phyloP scores from a whole-genome alignment of 2,888 invertebrate genomes.

The Sympetrum striolatum region DNA sequence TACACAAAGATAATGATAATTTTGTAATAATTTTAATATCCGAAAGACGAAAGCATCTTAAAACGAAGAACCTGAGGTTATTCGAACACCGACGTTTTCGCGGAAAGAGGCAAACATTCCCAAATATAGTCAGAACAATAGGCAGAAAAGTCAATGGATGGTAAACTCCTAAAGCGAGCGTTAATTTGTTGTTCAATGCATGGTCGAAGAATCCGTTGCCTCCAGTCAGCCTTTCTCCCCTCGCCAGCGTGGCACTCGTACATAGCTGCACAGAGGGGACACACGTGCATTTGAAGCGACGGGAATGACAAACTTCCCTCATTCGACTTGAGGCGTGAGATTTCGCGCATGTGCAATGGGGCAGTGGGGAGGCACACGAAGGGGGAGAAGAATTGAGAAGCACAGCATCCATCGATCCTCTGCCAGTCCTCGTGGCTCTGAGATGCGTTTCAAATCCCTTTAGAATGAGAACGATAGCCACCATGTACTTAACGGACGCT shows the following conservation, averaged over 20 bases:
- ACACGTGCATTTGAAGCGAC: background rate
- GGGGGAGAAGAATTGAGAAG: background rate
- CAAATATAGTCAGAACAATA: too few relatives aligned
- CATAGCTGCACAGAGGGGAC: background rate
- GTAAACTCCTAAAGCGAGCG: too few relatives aligned
- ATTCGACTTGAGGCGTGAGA: background rate
- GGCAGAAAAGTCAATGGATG: too few relatives aligned
- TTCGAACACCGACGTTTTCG: too few relatives aligned
- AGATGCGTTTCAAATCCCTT: constrained; percentile 3
- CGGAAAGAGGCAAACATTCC: too few relatives aligned
- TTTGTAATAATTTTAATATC: too few relatives aligned
- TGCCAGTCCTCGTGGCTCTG: constrained; percentile 24
- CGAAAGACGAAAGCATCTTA: too few relatives aligned
- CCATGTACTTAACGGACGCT: constrained; percentile 50
- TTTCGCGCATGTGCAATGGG: background rate
- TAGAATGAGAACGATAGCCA: background rate
- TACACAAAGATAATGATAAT: too few relatives aligned
- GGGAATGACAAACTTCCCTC: constrained; percentile 6
- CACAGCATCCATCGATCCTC: constrained; percentile 41
- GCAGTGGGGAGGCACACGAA: background rate
- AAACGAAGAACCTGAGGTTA: too few relatives aligned
- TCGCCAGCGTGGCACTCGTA: background rate
- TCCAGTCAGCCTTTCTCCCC: background rate
- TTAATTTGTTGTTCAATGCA: too few relatives aligned
- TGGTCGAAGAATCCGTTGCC: background rate